Percentiles rank a stretch among this genome's conserved stretches.
Conservation (phyloP, 2,113 vertebrate genomes). For the Melanerpes aurifrons region DNA sequence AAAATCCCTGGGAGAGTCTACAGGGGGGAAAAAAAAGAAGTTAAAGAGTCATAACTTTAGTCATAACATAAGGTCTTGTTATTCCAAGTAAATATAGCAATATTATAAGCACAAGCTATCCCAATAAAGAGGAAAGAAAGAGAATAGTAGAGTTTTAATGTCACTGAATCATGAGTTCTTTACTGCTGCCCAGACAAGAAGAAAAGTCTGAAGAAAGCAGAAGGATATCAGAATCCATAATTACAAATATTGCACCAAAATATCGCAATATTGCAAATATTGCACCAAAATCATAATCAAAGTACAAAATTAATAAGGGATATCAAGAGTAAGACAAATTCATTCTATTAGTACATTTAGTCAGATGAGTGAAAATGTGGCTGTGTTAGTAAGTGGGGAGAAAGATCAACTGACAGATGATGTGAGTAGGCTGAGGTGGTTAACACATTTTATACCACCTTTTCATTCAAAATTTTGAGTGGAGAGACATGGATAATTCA, state of each 20-base stretch:
- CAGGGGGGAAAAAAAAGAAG: not conserved
- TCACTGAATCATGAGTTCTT: not conserved
- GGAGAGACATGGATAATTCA: not conserved
- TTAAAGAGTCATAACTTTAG: not conserved
- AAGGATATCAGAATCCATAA: not conserved
- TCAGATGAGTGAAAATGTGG: not conserved
- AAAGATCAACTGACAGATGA: constrained; percentile 43
- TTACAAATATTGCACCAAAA: not conserved
- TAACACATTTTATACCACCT: constrained; percentile 1
- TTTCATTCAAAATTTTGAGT: constrained; percentile 39
- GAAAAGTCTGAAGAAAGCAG: not conserved
- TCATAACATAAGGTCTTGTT: not conserved
- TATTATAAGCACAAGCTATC: not conserved
- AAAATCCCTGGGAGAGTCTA: not conserved
- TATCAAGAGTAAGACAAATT: not conserved
- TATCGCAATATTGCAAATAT: not conserved
- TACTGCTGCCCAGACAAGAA: not conserved
- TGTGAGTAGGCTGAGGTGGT: constrained; percentile 34
- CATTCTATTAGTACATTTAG: not conserved
- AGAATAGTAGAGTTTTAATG: not conserved
- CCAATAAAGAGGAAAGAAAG: not conserved
- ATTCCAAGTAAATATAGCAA: not conserved
- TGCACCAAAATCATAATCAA: not conserved
- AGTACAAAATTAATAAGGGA: not conserved
- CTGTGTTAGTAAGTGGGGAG: not conserved